phyloP scores from a whole-genome alignment of 2,888 invertebrate genomes.

The Bruchidius siliquastri region DNA sequence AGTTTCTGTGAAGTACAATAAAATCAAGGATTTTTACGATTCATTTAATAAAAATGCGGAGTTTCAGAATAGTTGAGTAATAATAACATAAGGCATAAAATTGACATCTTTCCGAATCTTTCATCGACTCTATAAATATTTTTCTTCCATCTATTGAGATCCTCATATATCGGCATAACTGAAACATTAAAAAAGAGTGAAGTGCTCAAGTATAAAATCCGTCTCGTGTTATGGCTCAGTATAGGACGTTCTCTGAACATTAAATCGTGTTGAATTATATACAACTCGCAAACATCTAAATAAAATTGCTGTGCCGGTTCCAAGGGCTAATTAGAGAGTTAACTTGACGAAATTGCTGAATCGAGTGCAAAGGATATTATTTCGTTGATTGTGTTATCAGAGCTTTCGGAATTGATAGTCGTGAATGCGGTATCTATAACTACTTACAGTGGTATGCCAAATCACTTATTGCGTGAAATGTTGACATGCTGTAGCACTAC shows the following conservation, averaged over 20 bases:
- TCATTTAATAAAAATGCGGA: too few relatives aligned
- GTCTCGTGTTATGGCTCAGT: background rate
- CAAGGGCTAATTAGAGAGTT: background rate
- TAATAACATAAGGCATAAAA: too few relatives aligned
- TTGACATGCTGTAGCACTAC: too few relatives aligned
- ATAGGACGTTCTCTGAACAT: background rate
- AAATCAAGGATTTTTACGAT: too few relatives aligned
- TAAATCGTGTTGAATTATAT: background rate
- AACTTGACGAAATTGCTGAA: conserved; percentile 3
- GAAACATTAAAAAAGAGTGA: too few relatives aligned
- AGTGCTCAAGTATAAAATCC: background rate
- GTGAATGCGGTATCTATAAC: background rate
- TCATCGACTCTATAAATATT: too few relatives aligned
- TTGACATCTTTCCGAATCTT: too few relatives aligned
- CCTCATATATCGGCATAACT: too few relatives aligned
- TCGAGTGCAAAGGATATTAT: background rate
- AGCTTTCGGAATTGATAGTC: background rate
- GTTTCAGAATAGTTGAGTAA: too few relatives aligned
- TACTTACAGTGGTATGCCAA: background rate
- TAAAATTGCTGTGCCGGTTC: background rate
- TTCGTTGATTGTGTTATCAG: background rate
- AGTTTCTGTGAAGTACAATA: too few relatives aligned
- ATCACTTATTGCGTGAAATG: too few relatives aligned
- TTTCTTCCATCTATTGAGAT: too few relatives aligned
- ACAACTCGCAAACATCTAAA: background rate